A percentile compares a stretch with the other conserved stretches of the same genome.
Conservation (phyloP, 2,797 vertebrate species). For the Tenualosa ilisha region DNA sequence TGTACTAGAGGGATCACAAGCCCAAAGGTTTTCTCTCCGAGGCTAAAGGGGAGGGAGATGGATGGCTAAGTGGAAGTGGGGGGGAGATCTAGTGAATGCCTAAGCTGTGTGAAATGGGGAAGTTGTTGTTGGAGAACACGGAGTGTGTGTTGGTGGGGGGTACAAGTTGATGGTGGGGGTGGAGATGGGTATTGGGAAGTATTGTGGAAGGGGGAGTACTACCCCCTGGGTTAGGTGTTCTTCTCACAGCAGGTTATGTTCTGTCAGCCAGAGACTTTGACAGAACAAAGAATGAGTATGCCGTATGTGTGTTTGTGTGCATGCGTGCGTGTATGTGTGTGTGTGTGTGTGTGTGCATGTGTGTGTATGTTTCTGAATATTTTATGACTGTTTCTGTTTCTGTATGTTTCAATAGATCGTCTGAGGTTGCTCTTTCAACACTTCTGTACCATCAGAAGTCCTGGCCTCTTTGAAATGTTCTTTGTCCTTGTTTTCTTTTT, state of each 20-base stretch:
- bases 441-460: neutral
- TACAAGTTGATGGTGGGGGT: neutral
- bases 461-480: neutral
- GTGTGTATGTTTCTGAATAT: slow-evolving; percentile 5
- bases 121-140: neutral
- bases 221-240: neutral
- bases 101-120: neutral
- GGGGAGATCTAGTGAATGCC: neutral
- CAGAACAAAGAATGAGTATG: neutral
- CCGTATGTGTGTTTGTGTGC: neutral
- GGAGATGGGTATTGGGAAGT: too few species aligned
- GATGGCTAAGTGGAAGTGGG: neutral
- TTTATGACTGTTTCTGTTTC: neutral
- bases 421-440: neutral
- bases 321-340: neutral
- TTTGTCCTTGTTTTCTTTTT: neutral
- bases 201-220: neutral
- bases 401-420: neutral
- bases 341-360: neutral
- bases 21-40: neutral
- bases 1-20: neutral
- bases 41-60: neutral
- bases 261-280: neutral
- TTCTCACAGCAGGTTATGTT: slow-evolving; percentile 10
- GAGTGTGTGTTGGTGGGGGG: neutral